Evolutionary conservation across 2,888 invertebrate genomes (phyloP).

Genomic region (Sepiola atlantica): DNA sequence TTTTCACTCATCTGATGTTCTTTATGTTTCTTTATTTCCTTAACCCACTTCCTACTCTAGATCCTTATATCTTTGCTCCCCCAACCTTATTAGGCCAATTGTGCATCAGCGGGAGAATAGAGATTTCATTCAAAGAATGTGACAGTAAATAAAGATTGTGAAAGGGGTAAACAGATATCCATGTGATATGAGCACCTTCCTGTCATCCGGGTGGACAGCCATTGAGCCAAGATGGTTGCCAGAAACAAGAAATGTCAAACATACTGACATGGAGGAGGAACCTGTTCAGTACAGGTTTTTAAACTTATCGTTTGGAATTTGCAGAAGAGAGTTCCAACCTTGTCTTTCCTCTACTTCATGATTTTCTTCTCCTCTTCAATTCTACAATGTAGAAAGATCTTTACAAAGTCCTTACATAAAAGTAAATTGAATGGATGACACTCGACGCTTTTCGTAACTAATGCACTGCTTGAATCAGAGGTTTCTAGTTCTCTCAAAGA

Average conservation of each 20-base stretch:
- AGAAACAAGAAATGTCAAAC: conserved; percentile 21
- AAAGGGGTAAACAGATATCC: conserved; percentile 22
- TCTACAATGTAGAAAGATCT: neutral
- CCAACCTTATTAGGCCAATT: conserved; percentile 32
- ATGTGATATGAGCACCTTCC: conserved; percentile 19
- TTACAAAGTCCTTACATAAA: conserved; percentile 32
- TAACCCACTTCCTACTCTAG: neutral
- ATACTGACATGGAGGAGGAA: conserved; percentile 8
- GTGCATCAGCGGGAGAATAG: neutral
- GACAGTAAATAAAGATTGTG: conserved; percentile 32
- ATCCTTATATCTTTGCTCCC: neutral
- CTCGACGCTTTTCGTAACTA: neutral
- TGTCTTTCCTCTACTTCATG: neutral
- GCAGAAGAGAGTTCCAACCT: neutral
- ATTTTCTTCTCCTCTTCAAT: neutral
- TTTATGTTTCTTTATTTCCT: neutral
- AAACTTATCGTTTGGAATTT: conserved; percentile 19
- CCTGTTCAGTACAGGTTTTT: conserved; percentile 18
- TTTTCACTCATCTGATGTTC: neutral
- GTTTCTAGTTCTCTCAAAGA: neutral
- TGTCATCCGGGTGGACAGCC: neutral
- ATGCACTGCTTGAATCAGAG: conserved; percentile 16
- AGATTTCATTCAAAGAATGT: conserved; percentile 32
- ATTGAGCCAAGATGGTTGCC: conserved; percentile 19
- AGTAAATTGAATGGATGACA: conserved; percentile 14